Evolutionary conservation across 2,797 vertebrate species (phyloP).

Genomic region (Gymnoscopelus microlampas): DNA sequence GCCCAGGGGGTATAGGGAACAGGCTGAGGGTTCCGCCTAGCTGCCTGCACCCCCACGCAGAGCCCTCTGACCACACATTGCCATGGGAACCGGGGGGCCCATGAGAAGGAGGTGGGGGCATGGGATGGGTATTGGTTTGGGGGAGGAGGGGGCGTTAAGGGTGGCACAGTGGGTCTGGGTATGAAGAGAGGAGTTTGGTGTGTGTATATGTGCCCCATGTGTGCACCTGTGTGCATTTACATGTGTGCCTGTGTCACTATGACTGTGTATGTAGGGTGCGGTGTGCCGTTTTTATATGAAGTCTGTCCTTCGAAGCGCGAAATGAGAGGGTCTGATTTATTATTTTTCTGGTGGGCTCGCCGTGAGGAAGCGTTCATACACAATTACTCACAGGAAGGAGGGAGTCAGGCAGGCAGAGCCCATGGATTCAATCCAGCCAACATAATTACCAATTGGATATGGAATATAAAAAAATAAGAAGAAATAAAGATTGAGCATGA

Average conservation of each 20-base stretch:
- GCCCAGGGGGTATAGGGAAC: slow-evolving; percentile 76
- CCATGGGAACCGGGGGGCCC: slow-evolving; percentile 84
- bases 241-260: slow-evolving; percentile 32
- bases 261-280: slow-evolving; percentile 43
- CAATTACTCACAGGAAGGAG: slow-evolving; percentile 79
- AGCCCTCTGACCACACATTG: slow-evolving; percentile 80
- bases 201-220: slow-evolving; percentile 22
- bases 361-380: slow-evolving; percentile 86
- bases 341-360: slow-evolving; percentile 85
- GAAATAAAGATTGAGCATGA: slow-evolving; percentile 51
- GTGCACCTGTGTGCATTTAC: slow-evolving; percentile 12
- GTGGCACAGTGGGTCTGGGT: slow-evolving; percentile 51
- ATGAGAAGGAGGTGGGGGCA: slow-evolving; percentile 30
- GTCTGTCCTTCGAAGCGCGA: slow-evolving; percentile 87
- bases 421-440: slow-evolving; percentile 81
- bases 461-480: slow-evolving; percentile 78
- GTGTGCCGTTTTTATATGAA: slow-evolving; percentile 81
- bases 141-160: slow-evolving; percentile 50
- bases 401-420: slow-evolving; percentile 45
- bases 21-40: slow-evolving; percentile 82
- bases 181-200: slow-evolving; percentile 53
- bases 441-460: slow-evolving; percentile 90
- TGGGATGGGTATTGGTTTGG: slow-evolving; percentile 7
- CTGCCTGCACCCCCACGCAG: slow-evolving; percentile 76
- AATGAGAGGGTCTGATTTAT: slow-evolving; percentile 89